These are phyloP conservation scores for Athene cunicularia DNA, from an alignment of 2,113 vertebrate genomes.

Conservation along the genomic window DNA sequence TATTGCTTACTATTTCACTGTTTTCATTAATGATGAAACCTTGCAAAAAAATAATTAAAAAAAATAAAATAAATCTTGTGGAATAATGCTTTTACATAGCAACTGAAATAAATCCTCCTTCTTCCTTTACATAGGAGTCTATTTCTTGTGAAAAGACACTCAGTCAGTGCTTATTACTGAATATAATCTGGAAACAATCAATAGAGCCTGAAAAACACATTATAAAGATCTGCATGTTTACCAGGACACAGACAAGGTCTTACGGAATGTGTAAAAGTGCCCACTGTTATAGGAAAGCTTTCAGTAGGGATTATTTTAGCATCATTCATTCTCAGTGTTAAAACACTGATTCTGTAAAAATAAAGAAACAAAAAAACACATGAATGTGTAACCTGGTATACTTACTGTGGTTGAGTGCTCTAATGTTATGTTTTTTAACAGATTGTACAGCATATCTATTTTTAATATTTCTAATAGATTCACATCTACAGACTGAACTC, in stretches of 20 bases:
- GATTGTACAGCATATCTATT: neutral
- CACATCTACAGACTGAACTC: neutral
- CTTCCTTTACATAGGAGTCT: neutral
- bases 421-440: neutral
- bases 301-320: neutral
- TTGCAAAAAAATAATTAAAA: neutral
- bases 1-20: neutral
- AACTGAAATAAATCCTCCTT: neutral
- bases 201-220: neutral
- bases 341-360: neutral
- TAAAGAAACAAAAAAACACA: neutral
- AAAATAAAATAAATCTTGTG: neutral
- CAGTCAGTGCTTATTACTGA: neutral
- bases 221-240: neutral
- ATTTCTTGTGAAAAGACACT: neutral
- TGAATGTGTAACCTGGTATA: neutral
- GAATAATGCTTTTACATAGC: neutral
- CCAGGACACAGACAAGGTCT: neutral
- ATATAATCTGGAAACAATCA: neutral
- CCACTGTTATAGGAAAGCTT: neutral
- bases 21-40: neutral
- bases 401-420: neutral
- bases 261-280: neutral
- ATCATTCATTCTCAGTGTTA: neutral
- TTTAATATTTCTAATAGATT: neutral